Percentiles rank a stretch among this genome's conserved stretches.
These are phyloP conservation scores for Marisa cornuarietis DNA, from an alignment of 1,140 invertebrate species.

Conservation along the genomic window DNA sequence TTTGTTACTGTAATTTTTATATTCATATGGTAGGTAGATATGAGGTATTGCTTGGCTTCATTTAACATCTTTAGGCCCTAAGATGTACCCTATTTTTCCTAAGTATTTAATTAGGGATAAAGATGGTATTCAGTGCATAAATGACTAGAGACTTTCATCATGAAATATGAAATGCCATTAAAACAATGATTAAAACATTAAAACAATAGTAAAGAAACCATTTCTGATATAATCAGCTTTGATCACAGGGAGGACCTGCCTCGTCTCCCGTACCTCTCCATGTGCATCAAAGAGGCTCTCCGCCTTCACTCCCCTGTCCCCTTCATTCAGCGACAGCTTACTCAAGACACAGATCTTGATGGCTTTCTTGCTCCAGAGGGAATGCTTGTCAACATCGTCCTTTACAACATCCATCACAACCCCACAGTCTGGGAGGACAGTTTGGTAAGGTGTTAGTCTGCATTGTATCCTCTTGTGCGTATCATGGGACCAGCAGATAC, in stretches of 20 bases:
- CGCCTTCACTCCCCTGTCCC: slow-evolving; percentile 68
- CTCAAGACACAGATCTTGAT: slow-evolving; percentile 28
- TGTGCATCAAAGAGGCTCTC: slow-evolving; percentile 63
- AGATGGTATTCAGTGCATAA: not conserved
- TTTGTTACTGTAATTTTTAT: no score
- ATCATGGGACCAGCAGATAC: not conserved
- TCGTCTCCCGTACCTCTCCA: slow-evolving; percentile 61
- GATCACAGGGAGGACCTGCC: slow-evolving; percentile 45
- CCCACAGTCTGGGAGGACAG: slow-evolving; percentile 41
- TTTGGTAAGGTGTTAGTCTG: slow-evolving; percentile 22
- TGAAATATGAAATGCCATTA: no score
- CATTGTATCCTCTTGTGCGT: no score
- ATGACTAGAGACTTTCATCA: not conserved
- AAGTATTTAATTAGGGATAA: not conserved
- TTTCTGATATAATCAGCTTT: not conserved
- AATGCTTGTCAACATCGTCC: slow-evolving; percentile 28
- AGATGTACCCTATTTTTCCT: not conserved
- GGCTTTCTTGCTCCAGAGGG: slow-evolving; percentile 30
- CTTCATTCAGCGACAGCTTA: slow-evolving; percentile 74
- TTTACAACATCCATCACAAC: slow-evolving; percentile 42
- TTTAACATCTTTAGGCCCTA: not conserved
- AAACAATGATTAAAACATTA: no score
- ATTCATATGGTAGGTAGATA: no score
- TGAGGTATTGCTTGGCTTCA: no score
- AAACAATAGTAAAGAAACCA: no score